Evolutionary conservation across 2,888 invertebrate genomes (phyloP), one percentile per base, ranked within the genome.

Genomic region (Glaucopsyche alexis): DNA sequence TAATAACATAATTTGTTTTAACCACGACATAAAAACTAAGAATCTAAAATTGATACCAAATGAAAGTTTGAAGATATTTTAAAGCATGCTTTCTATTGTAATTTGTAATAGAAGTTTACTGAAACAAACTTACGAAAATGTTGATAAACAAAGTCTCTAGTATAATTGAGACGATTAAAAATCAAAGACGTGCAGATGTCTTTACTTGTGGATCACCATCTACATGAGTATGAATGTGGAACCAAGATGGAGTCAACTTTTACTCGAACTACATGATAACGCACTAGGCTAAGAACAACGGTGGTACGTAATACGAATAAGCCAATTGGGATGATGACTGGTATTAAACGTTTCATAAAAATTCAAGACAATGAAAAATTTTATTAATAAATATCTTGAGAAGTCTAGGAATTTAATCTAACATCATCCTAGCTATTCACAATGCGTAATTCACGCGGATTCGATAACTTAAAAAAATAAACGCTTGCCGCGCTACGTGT

Each of bases 171-270:
- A 69, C 69, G 29, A 13, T 47, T 14, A 19, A 16, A 67, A 19
- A 14, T n/a, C 16, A 29, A 69, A 29, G 47, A 47, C 69, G 69
- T 49, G 69, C 69, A 47, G 7, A 67, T 45, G 45, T 69, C 45
- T 45, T 45, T 67, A 45, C 42, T 13, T 8, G 42, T 67, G 45
- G 19, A 66, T 16, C 11, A 9, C 11, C 67, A 13, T 69, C 69
- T 69, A 47, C 38, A 38, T 60, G 60, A 60, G 13, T 13, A 60
- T 55, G 55, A 19, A 55, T 60, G 14, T 29, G 60, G 7, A 60
- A 60, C 9, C 60, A 60, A 60, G 13, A 60, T 13, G 29, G 29
- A 29, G 29, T 29, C 60, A 13, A 19, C 11, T 55, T 55, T 19
- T 19, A 55, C 29, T 38, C 60, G 29, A 60, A 60, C 60, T 60